Evolutionary conservation across 2,113 vertebrate genomes (phyloP).

Genomic region (Columbina picui): DNA sequence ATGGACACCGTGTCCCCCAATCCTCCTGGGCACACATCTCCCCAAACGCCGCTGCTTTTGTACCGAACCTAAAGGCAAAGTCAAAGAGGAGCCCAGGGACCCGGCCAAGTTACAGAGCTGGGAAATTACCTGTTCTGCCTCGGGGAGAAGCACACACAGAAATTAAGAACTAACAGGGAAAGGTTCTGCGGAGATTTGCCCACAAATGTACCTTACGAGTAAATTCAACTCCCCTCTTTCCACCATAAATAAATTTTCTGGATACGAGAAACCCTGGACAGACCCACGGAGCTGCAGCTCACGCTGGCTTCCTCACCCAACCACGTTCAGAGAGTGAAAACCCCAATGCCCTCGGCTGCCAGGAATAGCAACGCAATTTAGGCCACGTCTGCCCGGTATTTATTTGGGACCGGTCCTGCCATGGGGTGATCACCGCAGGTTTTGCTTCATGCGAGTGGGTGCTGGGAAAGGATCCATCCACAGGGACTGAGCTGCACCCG

Average conservation of each 20-base stretch:
- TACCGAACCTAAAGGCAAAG: background rate
- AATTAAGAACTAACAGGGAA: background rate
- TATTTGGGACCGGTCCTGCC: fast-evolving
- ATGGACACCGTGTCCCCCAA: fast-evolving
- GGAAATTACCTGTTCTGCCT: background rate
- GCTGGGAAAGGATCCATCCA: background rate
- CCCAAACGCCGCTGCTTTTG: fast-evolving
- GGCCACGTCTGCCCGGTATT: background rate
- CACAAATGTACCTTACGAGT: background rate
- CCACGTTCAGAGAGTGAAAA: background rate
- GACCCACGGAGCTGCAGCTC: background rate
- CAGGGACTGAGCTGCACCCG: fast-evolving
- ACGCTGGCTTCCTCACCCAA: background rate
- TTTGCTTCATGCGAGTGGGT: background rate
- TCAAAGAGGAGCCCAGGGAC: background rate
- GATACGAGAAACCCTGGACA: background rate
- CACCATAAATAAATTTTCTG: background rate
- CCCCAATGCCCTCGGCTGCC: background rate
- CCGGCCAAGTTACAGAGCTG: background rate
- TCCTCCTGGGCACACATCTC: fast-evolving
- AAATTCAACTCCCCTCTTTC: background rate
- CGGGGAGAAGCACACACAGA: background rate
- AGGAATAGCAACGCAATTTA: constrained; percentile 39
- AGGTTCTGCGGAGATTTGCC: background rate
- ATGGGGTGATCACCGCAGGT: background rate